Conservation (phyloP, 2,113 vertebrate species). For the Melanocharis versteri region DNA sequence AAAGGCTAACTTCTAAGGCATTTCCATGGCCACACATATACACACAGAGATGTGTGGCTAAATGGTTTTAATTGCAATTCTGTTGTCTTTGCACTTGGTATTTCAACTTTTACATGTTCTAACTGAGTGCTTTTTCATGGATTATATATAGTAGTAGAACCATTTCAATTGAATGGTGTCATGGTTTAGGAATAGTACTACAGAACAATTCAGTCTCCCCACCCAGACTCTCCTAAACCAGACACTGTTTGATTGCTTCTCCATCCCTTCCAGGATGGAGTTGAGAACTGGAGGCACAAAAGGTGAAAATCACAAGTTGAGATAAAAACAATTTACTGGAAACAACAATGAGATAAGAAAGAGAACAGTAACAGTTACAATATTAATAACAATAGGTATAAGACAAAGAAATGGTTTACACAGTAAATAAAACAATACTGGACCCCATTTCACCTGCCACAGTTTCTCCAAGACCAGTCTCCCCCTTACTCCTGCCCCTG, state of each 20-base stretch:
- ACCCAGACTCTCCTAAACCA: background rate
- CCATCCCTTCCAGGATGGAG: background rate
- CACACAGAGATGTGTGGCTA: background rate
- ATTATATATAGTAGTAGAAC: background rate
- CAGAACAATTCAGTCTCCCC: background rate
- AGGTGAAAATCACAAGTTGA: background rate
- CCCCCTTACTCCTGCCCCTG: background rate
- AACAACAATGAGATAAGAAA: background rate
- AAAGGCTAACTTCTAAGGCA: background rate
- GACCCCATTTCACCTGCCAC: background rate
- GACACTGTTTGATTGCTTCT: rapidly evolving
- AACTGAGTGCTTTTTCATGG: background rate
- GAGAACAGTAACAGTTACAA: background rate
- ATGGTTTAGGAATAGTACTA: background rate
- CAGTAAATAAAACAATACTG: background rate
- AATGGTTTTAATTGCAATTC: background rate
- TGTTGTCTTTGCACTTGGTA: background rate
- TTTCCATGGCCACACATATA: background rate
- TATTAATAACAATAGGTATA: background rate
- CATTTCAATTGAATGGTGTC: background rate
- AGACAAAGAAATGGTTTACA: background rate
- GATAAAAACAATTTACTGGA: background rate
- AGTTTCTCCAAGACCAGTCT: background rate
- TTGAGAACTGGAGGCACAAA: background rate
- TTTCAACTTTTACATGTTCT: background rate